Base-by-base conservation (phyloP, 2,888 invertebrate species). In the Coelopa pilipes region DNA sequence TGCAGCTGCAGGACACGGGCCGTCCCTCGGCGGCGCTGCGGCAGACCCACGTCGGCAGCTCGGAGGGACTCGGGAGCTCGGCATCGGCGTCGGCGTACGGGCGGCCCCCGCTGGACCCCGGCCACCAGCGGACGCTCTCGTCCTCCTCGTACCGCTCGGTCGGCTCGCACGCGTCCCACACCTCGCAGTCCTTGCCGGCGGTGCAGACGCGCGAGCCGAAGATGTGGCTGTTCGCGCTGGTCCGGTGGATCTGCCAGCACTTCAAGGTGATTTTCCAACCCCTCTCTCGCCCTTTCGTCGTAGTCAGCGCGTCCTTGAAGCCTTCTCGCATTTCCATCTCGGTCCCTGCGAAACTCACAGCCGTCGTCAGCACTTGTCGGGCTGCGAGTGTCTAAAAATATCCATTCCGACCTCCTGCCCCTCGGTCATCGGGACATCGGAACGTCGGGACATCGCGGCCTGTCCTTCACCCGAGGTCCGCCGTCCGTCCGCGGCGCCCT, bases 111-210 rank as follows among this genome's bases (percentile, higher is more conserved):
- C 2, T 7, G 34, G 34, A n/a, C n/a, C n/a, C 67, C 69, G 77
- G 80, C 15, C 83, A 84, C 75, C 78, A 80, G 67, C 82, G 85
- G 19, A 82, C 79, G n/a, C 78, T 79, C 45, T 84, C 84, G 19
- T 78, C 85, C 15, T 78, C 83, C 12, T 85, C 84, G 4, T 83
- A 82, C 70, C 84, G 82, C 68, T 85, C 84, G 17, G 80, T 81
- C 76, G 78, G 80, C 15, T 82, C 85, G 15, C 85, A 80, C 62
- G 34, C 4, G 7, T 76, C 78, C 10, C 69, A 75, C 17, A 73
- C 74, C 65, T 74, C 71, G 12, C 60, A 65, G 19, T 34, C 73
- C 12, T 47, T 72, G 46, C 74, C 76, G 17, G 11, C 77, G 49
- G 72, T 79, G 17, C 76, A 80, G 5, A 78, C 81, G 46, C 73